Conservation (phyloP, 2,797 vertebrate species). For the Florisuga fusca region DNA sequence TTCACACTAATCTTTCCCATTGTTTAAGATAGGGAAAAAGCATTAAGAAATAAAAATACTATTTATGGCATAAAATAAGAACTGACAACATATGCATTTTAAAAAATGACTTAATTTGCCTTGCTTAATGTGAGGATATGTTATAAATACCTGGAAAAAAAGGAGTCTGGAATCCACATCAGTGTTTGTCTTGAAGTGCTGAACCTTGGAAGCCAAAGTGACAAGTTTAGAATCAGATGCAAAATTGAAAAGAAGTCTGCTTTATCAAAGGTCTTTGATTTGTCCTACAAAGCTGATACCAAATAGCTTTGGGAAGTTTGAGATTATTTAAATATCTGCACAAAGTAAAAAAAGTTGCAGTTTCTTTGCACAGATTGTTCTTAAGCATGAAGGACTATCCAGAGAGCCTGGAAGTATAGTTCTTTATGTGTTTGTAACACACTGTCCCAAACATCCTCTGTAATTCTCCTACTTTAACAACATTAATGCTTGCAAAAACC, state of each 20-base stretch:
- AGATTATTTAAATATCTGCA: background rate
- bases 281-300: background rate
- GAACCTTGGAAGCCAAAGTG: slow-evolving; percentile 83
- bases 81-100: background rate
- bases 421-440: background rate
- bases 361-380: background rate
- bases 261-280: background rate
- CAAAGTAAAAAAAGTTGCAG: background rate
- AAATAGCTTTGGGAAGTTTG: background rate
- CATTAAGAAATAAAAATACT: background rate
- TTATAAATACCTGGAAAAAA: slow-evolving; percentile 94
- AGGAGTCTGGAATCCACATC: slow-evolving; percentile 99
- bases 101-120: background rate
- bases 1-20: background rate
- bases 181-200: slow-evolving; percentile 98
- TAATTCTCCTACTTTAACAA: background rate
- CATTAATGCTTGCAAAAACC: background rate
- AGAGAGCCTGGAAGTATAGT: background rate
- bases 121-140: background rate
- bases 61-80: background rate
- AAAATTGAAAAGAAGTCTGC: background rate
- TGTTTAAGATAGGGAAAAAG: background rate
- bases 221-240: slow-evolving; percentile 1
- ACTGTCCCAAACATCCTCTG: background rate
- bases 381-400: background rate